A percentile compares a stretch with the other conserved stretches of the same genome.
phyloP scores from a whole-genome alignment of 1,140 invertebrate species.

The Ceratosolen fusciceps region DNA sequence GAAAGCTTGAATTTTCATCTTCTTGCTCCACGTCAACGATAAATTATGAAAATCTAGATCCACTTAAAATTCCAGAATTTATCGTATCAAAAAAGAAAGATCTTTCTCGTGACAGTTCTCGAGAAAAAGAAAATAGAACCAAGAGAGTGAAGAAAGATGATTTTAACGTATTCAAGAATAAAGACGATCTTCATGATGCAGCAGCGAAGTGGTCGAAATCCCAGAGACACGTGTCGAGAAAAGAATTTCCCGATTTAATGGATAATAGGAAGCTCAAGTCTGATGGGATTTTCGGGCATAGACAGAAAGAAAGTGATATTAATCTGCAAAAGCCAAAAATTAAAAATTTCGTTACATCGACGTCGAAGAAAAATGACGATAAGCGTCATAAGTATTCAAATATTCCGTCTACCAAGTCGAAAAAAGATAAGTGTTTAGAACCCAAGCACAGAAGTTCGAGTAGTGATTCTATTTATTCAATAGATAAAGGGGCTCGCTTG shows the following conservation, averaged over 20 bases:
- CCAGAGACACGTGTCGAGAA: conserved; percentile 60
- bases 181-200: conserved; percentile 55
- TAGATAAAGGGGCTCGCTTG: conserved; percentile 53
- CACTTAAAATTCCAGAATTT: conserved; percentile 64
- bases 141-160: conserved; percentile 67
- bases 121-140: conserved; percentile 67
- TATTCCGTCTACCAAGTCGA: conserved; percentile 53
- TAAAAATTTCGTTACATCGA: conserved; percentile 60
- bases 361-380: conserved; percentile 62
- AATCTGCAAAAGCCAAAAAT: conserved; percentile 57
- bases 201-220: conserved; percentile 56
- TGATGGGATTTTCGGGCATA: conserved; percentile 55
- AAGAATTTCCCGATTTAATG: conserved; percentile 58
- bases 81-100: conserved; percentile 66
- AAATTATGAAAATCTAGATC: conserved; percentile 63
- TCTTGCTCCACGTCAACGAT: conserved; percentile 61
- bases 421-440: conserved; percentile 58
- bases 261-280: conserved; percentile 56
- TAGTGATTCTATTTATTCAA: conserved; percentile 58
- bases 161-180: conserved; percentile 53
- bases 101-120: conserved; percentile 63
- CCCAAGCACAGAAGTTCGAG: conserved; percentile 56
- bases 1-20: conserved; percentile 66
- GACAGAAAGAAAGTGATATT: conserved; percentile 56
- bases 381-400: conserved; percentile 56